Conservation (phyloP, 2,888 invertebrate species). For the Uloborus plumipes region DNA sequence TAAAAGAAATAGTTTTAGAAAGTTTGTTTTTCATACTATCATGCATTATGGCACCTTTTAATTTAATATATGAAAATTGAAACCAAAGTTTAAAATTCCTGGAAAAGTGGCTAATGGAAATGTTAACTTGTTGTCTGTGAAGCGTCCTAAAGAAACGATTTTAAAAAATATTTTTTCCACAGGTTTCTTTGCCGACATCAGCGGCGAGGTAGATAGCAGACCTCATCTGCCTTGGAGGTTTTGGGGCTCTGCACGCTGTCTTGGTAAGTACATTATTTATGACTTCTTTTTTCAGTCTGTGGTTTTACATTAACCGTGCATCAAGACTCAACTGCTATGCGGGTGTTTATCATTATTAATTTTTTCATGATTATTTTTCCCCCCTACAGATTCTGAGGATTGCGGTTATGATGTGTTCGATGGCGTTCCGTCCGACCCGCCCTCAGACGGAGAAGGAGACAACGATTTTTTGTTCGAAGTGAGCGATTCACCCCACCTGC, state of each 20-base stretch:
- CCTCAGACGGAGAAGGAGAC: conserved; percentile 68
- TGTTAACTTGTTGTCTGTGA: not conserved
- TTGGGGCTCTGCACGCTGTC: conserved; percentile 75
- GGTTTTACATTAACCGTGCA: not conserved
- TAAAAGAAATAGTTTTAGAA: no score
- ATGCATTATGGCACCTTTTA: no score
- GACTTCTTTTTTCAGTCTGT: conserved; percentile 23
- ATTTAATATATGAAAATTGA: no score
- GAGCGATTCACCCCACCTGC: conserved; percentile 83
- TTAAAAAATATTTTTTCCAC: not conserved
- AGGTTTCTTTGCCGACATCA: conserved; percentile 67
- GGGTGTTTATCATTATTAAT: not conserved
- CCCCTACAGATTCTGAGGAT: conserved; percentile 67
- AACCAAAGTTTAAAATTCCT: no score
- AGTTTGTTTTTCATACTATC: no score
- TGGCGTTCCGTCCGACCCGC: conserved; percentile 68
- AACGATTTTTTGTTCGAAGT: conserved; percentile 84
- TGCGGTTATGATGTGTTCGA: conserved; percentile 69
- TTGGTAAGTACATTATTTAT: conserved; percentile 73
- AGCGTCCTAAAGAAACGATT: not conserved
- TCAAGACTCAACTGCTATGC: not conserved
- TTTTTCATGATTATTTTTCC: conserved; percentile 3
- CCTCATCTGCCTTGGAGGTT: conserved; percentile 77
- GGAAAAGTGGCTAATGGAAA: no score
- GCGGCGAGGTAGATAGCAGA: conserved; percentile 63